Evolutionary conservation across 2,797 vertebrate genomes (phyloP), one percentile per base, ranked within the genome.

Genomic region (Buphagus erythrorhynchus): DNA sequence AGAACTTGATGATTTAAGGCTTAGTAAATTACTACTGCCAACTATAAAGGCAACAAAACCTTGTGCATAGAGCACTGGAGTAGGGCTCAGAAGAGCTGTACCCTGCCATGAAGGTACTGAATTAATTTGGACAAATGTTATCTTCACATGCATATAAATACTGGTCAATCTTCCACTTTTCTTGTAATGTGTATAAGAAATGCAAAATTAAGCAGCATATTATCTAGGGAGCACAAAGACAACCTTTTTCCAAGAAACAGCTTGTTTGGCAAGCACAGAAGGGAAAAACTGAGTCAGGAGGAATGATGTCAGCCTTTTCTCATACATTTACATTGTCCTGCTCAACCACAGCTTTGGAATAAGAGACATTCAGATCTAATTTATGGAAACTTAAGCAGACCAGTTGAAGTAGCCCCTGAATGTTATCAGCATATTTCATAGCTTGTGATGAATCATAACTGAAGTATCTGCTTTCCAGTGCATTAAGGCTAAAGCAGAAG

Each of bases 231-330:
- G 33, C 22, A 87, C 58, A 84, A 75, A 86, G 36, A n/a, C n/a
- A 72, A 46, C 26, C 18, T 75, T 92, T 55, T 79, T 31, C 84
- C 91, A 91, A 82, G 55, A 82, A 96, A 68, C 51, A 85, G 63
- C 25, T 65, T 95, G 71, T 95, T 93, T 91, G 96, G 94, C 88
- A 95, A 79, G 62, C 48, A 95, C 90, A 93, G 76, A 46, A 90
- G 73, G 87, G 74, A 91, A 83, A 86, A 73, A 93, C 51, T 90
- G 87, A 95, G 95, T 93, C 95, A 96, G 78, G 67, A 94, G 65
- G 72, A 89, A 80, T 92, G 89, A 96, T 76, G 71, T 96, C 94
- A 97, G 89, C 81, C 89, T 57, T 87, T 88, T 73, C 55, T 73
- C 55, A 10, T 73, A 52, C 28, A 87, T 90, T 78, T 55, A 45